Evolutionary conservation across 2,113 vertebrate genomes (phyloP).

Genomic region (Dicrurus megarhynchus): DNA sequence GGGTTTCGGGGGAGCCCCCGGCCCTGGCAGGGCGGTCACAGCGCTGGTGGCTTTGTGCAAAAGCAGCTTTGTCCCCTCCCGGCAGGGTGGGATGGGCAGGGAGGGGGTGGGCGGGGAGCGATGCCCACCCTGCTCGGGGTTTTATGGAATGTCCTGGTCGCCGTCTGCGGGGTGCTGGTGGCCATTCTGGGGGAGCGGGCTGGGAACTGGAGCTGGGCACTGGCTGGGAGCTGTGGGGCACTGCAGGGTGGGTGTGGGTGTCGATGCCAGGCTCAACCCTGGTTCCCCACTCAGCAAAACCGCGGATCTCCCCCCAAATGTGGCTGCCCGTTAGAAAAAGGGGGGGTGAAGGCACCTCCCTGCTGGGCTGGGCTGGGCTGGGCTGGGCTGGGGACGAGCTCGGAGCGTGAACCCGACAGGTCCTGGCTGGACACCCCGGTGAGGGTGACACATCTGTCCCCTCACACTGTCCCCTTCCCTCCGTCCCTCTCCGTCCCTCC

Average conservation of each 20-base stretch:
- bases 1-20: rapidly evolving
- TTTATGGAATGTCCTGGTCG: neutral
- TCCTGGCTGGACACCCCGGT: neutral
- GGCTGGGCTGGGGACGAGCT: neutral
- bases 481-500: neutral
- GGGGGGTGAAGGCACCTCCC: neutral
- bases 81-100: neutral
- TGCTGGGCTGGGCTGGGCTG: too few relatives aligned
- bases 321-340: neutral
- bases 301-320: rapidly evolving
- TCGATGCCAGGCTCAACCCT: neutral
- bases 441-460: neutral
- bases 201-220: rapidly evolving
- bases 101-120: neutral
- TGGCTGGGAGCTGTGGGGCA: neutral
- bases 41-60: neutral
- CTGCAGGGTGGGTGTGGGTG: neutral
- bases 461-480: rapidly evolving
- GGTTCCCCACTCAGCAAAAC: neutral
- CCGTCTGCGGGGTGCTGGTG: neutral
- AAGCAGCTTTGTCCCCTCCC: neutral
- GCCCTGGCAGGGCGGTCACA: neutral
- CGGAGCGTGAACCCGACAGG: rapidly evolving
- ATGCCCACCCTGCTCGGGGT: rapidly evolving
- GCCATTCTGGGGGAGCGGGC: neutral